Conservation (phyloP, 2,797 vertebrate genomes). For the Manis javanica region DNA sequence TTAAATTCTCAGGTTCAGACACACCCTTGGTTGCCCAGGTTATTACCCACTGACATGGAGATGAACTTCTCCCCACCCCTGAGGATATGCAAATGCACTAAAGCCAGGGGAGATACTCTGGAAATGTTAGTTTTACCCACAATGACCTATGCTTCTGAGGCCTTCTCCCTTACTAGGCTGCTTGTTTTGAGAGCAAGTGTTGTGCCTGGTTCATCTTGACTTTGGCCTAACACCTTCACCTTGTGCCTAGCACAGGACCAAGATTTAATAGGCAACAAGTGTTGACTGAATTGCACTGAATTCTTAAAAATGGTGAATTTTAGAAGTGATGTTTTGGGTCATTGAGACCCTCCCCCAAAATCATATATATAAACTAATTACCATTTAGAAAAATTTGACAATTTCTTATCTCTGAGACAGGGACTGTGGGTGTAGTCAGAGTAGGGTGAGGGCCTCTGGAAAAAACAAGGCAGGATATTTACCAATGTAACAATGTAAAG, state of each 20-base stretch:
- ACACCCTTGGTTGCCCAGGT: too few relatives aligned
- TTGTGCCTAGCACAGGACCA: background rate
- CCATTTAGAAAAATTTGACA: background rate
- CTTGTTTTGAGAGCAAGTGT: background rate
- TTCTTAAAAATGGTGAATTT: conserved; percentile 48
- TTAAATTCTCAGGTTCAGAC: too few relatives aligned
- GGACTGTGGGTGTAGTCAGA: too few relatives aligned
- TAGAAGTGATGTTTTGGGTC: conserved; percentile 4
- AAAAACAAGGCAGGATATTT: too few relatives aligned
- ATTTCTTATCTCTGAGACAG: background rate
- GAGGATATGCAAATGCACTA: too few relatives aligned
- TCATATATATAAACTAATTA: background rate
- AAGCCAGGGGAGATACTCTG: too few relatives aligned
- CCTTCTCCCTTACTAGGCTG: background rate
- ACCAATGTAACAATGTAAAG: too few relatives aligned
- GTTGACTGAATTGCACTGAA: background rate
- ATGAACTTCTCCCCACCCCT: too few relatives aligned
- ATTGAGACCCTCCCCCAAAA: background rate
- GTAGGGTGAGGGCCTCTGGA: too few relatives aligned
- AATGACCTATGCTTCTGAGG: background rate
- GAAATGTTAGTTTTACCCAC: too few relatives aligned
- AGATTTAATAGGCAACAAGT: background rate
- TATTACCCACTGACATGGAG: too few relatives aligned
- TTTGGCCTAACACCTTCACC: background rate
- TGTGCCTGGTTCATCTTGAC: background rate